phyloP scores from a whole-genome alignment of 2,888 invertebrate genomes.

The Cloeon dipterum region DNA sequence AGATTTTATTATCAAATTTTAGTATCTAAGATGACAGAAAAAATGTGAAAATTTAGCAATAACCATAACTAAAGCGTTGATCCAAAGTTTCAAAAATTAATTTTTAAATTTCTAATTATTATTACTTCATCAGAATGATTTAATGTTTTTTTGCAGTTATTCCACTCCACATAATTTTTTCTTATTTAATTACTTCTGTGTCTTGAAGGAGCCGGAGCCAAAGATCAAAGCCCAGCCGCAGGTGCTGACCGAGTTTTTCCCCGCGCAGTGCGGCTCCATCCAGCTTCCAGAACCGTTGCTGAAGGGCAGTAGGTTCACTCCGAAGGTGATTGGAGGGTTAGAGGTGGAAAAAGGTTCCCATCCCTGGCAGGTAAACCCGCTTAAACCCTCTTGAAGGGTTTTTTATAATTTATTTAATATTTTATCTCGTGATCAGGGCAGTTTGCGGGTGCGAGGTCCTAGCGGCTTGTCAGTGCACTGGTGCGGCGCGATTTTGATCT shows the following conservation, averaged over 20 bases:
- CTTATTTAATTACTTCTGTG: no score
- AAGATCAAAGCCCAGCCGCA: slow-evolving; percentile 9
- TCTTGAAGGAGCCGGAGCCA: slow-evolving; percentile 8
- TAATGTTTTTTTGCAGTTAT: no score
- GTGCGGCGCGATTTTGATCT: slow-evolving; percentile 50
- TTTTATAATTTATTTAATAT: no score
- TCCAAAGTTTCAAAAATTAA: no score
- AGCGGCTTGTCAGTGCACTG: slow-evolving; percentile 34
- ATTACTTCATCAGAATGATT: no score
- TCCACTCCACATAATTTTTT: no score
- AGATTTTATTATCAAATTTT: background rate
- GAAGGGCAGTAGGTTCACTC: background rate
- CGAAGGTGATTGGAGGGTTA: slow-evolving; percentile 33
- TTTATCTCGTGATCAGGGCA: no score
- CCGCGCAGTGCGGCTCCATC: slow-evolving; percentile 12
- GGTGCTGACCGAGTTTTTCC: slow-evolving; percentile 1
- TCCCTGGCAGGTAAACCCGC: slow-evolving; percentile 63
- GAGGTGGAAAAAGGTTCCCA: slow-evolving; percentile 37
- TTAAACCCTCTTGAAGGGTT: no score
- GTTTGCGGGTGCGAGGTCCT: slow-evolving; percentile 32
- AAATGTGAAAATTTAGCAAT: no score
- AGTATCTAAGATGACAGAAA: no score
- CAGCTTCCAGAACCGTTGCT: slow-evolving; percentile 4
- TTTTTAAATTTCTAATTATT: no score
- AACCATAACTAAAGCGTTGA: no score